Conservation (phyloP, 2,888 invertebrate genomes). For the Synergus japonicus region DNA sequence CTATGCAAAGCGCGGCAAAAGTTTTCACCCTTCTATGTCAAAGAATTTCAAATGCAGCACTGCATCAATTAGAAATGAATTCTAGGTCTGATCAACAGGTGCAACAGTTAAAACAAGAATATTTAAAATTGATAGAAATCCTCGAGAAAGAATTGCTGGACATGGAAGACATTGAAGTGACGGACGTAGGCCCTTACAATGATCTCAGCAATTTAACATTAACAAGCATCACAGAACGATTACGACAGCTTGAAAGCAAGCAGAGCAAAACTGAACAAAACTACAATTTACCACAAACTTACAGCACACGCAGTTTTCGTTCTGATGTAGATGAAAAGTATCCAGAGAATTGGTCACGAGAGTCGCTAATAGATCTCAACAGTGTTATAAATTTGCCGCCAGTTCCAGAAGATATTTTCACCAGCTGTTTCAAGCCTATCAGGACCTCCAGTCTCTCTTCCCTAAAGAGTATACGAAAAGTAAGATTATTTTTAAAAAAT, state of each 20-base stretch:
- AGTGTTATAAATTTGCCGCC: slow-evolving; percentile 76
- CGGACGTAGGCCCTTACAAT: slow-evolving; percentile 53
- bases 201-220: slow-evolving; percentile 36
- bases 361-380: slow-evolving; percentile 77
- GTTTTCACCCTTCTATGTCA: slow-evolving; percentile 65
- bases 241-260: slow-evolving; percentile 70
- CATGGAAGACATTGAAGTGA: slow-evolving; percentile 67
- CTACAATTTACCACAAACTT: slow-evolving; percentile 57
- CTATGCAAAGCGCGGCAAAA: slow-evolving; percentile 72
- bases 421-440: slow-evolving; percentile 75
- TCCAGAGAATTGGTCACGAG: slow-evolving; percentile 77
- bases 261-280: slow-evolving; percentile 59
- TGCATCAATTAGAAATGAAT: slow-evolving; percentile 62
- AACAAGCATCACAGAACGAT: slow-evolving; percentile 72
- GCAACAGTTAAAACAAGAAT: slow-evolving; percentile 54
- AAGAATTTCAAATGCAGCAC: slow-evolving; percentile 65
- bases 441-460: slow-evolving; percentile 77
- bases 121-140: slow-evolving; percentile 70
- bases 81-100: slow-evolving; percentile 52
- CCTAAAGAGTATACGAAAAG: slow-evolving; percentile 77
- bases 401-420: slow-evolving; percentile 78
- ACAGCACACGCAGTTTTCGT: slow-evolving; percentile 70
- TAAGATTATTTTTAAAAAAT: neutral
- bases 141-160: slow-evolving; percentile 74
- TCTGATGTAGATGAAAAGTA: slow-evolving; percentile 78